Conservation (phyloP, 2,113 vertebrate genomes). For the Psittacara wagleri region DNA sequence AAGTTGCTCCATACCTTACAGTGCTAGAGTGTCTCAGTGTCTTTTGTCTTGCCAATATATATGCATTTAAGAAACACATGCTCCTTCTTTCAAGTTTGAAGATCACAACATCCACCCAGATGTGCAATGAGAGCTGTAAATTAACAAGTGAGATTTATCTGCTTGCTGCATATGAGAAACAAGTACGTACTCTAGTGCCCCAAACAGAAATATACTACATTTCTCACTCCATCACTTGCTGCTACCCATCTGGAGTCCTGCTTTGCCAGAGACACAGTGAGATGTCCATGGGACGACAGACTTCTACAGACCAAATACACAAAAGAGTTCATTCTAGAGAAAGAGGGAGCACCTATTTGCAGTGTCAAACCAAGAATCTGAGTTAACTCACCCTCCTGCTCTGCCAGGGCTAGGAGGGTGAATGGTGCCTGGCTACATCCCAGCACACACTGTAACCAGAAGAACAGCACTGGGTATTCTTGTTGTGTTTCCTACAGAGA, state of each 20-base stretch:
- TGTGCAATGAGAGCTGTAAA: not conserved
- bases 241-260: not conserved
- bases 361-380: not conserved
- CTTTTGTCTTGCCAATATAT: not conserved
- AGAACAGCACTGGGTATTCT: accelerated
- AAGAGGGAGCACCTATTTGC: not conserved
- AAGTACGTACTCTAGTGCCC: not conserved
- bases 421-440: not conserved
- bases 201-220: not conserved
- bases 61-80: not conserved
- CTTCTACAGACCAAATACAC: not conserved
- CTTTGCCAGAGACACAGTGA: accelerated
- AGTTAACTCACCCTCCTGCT: not conserved
- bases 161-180: not conserved
- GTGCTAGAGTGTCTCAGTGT: not conserved
- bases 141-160: not conserved
- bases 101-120: not conserved
- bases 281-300: too few species aligned
- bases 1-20: not conserved
- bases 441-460: not conserved
- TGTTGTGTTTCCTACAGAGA: not conserved
- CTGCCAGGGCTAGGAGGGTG: not conserved
- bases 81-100: not conserved
- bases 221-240: not conserved
- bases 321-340: not conserved